Evolutionary conservation across 2,888 invertebrate genomes (phyloP).

Genomic region (Patella pellucida): DNA sequence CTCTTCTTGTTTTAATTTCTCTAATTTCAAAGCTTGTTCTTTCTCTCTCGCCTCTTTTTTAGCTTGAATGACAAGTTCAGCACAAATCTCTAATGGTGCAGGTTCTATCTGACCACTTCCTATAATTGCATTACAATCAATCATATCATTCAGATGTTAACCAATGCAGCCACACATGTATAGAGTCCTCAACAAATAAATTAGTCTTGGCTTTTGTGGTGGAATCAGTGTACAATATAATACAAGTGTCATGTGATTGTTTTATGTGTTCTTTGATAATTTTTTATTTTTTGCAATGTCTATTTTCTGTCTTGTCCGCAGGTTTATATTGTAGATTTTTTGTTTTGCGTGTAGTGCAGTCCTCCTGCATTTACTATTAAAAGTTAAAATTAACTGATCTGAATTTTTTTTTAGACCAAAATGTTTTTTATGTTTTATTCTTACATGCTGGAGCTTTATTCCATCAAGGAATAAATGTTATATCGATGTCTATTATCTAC

Average conservation of each 20-base stretch:
- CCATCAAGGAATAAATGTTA: no score
- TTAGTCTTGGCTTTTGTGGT: no score
- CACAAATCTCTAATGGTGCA: slow-evolving; percentile 56
- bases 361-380: no score
- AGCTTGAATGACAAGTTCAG: slow-evolving; percentile 53
- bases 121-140: slow-evolving; percentile 26
- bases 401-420: no score
- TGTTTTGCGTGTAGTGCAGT: no score
- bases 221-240: not conserved
- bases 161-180: no score
- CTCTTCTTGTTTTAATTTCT: not conserved
- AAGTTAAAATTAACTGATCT: not conserved
- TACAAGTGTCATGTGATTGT: not conserved
- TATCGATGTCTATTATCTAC: no score
- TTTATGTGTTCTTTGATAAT: not conserved
- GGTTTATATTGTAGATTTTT: no score
- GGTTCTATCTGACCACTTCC: slow-evolving; percentile 58
- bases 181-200: no score
- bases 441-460: not conserved
- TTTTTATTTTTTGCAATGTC: no score
- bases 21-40: slow-evolving; percentile 39
- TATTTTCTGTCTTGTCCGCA: no score
- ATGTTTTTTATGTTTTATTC: not conserved
- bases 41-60: slow-evolving; percentile 44
- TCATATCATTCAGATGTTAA: no score